These are phyloP conservation scores for Takifugu rubripes DNA, from an alignment of 2,797 vertebrate genomes.

Conservation along the genomic window DNA sequence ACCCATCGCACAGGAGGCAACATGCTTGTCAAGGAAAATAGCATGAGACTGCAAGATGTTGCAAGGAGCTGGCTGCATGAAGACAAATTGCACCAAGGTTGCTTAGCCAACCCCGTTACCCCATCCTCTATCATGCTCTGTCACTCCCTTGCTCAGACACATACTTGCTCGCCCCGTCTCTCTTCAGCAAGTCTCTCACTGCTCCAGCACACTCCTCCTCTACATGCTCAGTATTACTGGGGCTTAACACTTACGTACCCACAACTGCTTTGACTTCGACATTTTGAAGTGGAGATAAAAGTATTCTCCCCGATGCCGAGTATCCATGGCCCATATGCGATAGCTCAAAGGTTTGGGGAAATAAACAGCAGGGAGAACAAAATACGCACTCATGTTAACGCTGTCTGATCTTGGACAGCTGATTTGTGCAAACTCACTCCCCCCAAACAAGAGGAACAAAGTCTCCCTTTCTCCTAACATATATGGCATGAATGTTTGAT, in stretches of 20 bases:
- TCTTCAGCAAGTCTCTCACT: constrained; percentile 35
- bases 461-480: constrained; percentile 39
- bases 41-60: constrained; percentile 44
- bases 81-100: constrained; percentile 61
- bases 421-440: constrained; percentile 48
- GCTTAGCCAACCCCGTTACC: constrained; percentile 52
- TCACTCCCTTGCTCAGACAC: constrained; percentile 42
- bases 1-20: constrained; percentile 62
- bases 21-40: constrained; percentile 67
- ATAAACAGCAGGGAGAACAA: constrained; percentile 15
- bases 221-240: constrained; percentile 32
- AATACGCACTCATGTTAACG: constrained; percentile 29
- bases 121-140: constrained; percentile 50
- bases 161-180: constrained; percentile 35
- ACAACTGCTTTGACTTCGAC: constrained; percentile 42
- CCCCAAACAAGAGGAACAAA: constrained; percentile 35
- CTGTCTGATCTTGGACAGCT: constrained; percentile 47
- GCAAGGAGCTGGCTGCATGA: constrained; percentile 41
- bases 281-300: constrained; percentile 51
- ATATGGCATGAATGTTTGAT: constrained; percentile 37
- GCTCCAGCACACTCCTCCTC: constrained; percentile 21
- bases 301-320: constrained; percentile 28
- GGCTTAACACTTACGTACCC: constrained; percentile 29
- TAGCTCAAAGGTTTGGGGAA: constrained; percentile 22
- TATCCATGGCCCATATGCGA: constrained; percentile 29